Evolutionary conservation across 2,113 vertebrate species (phyloP), one percentile per base, ranked within the genome.

Genomic region (Nibea coibor): DNA sequence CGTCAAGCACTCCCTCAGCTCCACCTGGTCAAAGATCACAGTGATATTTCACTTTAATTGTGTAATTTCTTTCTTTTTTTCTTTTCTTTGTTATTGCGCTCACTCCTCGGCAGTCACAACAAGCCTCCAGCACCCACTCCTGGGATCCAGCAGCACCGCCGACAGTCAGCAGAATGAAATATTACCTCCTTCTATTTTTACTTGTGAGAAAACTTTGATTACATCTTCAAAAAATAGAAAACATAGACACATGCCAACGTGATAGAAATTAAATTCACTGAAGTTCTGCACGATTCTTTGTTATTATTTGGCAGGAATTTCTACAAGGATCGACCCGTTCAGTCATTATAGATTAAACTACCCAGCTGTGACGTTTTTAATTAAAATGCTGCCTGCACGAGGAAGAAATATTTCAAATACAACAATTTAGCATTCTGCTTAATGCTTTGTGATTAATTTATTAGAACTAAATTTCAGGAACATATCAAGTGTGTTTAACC

Each of bases 1-100:
- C 68, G 67, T 78, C 28, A 61, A 82, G 10, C 39, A 28, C 65
- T 74, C 84, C 82, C 80, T 74, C 45, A 17, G 56, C 57, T 22
- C 31, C 20, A 75, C 63, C 72, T 76, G 79, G 50, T 74, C 79
- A 75, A 35, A 74, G 19, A 86, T 83, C 77, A 81, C 59, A 22
- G 42, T 2, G 20, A 82, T 85, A 86, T 85, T 86, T 92, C 75
- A 87, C 77, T 83, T 87, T 85, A 68, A 91, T 26, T 6, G 24
- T 6, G 24, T 15, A 22, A 24, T 42, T 14, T 47, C 45, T 67
- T 28, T 65, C 45, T 50, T 22, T 16, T n/a, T 45, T 20, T 42
- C 14, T 43, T 1, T 0, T 26, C 26, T 14, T 47, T 59, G 39
- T 75, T 83, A 75, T 76, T 80, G 73, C 26, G 1, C 64, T 64